Percentiles rank a stretch among this genome's conserved stretches.
Evolutionary conservation across 2,797 vertebrate genomes (phyloP).

Genomic region (Centroberyx gerrardi): DNA sequence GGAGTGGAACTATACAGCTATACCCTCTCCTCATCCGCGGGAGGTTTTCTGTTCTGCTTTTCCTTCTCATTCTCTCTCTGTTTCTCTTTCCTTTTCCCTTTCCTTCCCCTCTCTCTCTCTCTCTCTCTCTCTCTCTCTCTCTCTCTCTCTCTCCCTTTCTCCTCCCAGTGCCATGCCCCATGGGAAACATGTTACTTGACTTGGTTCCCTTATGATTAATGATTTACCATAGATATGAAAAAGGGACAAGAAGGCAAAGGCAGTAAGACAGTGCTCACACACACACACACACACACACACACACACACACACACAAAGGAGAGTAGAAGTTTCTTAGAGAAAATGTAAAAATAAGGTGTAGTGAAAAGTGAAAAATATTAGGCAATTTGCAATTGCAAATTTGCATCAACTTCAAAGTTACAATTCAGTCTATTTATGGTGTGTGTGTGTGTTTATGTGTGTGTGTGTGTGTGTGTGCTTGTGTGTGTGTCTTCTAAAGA

Average conservation of each 20-base stretch:
- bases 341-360: constrained; percentile 20
- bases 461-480: constrained; percentile 35
- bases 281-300: constrained; percentile 37
- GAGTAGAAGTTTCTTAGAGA: constrained; percentile 43
- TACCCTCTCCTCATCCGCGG: constrained; percentile 49
- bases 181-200: constrained; percentile 74
- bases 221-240: constrained; percentile 68
- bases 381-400: constrained; percentile 21
- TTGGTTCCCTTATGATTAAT: constrained; percentile 82
- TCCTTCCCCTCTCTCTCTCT: constrained; percentile 33
- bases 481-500: constrained; percentile 41
- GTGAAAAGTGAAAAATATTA: constrained; percentile 13
- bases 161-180: constrained; percentile 48
- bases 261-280: constrained; percentile 34
- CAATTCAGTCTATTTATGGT: constrained; percentile 16
- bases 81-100: constrained; percentile 21
- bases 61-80: constrained; percentile 44
- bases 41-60: constrained; percentile 53
- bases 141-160: constrained; percentile 35
- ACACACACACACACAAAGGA: constrained; percentile 28
- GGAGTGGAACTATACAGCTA: constrained; percentile 21
- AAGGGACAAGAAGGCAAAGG: constrained; percentile 59
- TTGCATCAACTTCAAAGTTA: constrained; percentile 21
- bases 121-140: constrained; percentile 24
- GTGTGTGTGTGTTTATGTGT: constrained; percentile 15